Conservation (phyloP, 2,888 invertebrate genomes). For the Scaeva pyrastri region DNA sequence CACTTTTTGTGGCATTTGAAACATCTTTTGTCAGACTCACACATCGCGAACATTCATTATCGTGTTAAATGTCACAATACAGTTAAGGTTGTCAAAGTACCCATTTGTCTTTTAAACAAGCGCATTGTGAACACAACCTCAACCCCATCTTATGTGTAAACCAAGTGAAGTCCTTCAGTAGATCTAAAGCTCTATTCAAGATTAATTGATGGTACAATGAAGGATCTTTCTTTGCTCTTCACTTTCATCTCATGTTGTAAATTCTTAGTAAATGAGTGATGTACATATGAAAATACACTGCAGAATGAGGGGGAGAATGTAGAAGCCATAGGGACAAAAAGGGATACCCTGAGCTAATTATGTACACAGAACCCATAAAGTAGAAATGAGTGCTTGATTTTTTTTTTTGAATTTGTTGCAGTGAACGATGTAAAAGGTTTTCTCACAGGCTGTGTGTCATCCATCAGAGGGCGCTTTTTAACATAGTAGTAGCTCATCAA, state of each 20-base stretch:
- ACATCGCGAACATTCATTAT: not conserved
- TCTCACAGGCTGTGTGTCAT: not conserved
- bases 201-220: constrained; percentile 53
- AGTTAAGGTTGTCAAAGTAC: not conserved
- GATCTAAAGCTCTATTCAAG: constrained; percentile 2
- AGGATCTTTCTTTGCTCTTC: constrained; percentile 20
- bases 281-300: not conserved
- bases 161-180: constrained; percentile 1
- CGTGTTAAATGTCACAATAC: constrained; percentile 8
- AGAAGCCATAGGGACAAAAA: not conserved
- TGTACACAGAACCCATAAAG: not conserved
- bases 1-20: not conserved
- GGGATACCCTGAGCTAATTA: constrained; percentile 26
- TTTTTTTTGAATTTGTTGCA: not conserved
- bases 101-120: not conserved
- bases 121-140: not conserved
- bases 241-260: constrained; percentile 4
- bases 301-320: not conserved
- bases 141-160: not conserved
- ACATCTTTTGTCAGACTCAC: not conserved
- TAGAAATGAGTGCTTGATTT: not conserved
- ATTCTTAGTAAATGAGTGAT: constrained; percentile 22
- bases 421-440: constrained; percentile 8
- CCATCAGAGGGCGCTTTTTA: constrained; percentile 21
- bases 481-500: constrained; percentile 26